Conservation (phyloP, 2,797 vertebrate species). For the Microctenopoma steveboyesi region DNA sequence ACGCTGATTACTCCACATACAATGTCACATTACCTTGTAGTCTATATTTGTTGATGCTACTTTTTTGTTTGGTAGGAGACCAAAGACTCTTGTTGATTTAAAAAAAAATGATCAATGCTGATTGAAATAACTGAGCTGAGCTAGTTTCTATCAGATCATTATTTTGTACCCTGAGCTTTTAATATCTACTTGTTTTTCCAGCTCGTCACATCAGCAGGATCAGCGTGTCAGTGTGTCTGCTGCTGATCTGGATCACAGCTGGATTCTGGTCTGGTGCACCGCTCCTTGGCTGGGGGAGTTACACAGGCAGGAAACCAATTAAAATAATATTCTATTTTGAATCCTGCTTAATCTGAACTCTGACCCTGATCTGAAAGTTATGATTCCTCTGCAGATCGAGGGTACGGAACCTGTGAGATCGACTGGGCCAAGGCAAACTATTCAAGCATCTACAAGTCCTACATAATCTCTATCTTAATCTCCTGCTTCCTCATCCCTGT, state of each 20-base stretch:
- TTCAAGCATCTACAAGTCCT: slow-evolving; percentile 83
- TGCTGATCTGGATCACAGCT: slow-evolving; percentile 84
- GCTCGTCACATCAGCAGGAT: slow-evolving; percentile 81
- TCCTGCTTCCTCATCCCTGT: slow-evolving; percentile 85
- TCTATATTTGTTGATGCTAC: no score
- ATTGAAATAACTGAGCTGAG: no score
- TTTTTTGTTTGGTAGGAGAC: no score
- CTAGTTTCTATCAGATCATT: no score
- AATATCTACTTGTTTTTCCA: slow-evolving; percentile 49
- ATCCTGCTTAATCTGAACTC: background rate
- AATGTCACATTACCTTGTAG: no score
- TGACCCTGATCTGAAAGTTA: background rate
- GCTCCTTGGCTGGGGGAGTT: slow-evolving; percentile 88
- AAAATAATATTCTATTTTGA: background rate
- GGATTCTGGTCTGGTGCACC: slow-evolving; percentile 88
- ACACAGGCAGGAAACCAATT: slow-evolving; percentile 77
- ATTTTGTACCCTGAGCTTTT: no score
- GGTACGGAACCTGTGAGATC: slow-evolving; percentile 86
- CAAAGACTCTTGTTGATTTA: no score
- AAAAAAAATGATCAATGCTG: no score
- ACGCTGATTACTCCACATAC: no score
- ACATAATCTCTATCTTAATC: slow-evolving; percentile 83
- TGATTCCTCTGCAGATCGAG: slow-evolving; percentile 73
- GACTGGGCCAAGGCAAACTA: slow-evolving; percentile 87
- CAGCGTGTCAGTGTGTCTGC: slow-evolving; percentile 76